Conservation (phyloP, 2,888 invertebrate genomes). For the Teleiodes luculella region DNA sequence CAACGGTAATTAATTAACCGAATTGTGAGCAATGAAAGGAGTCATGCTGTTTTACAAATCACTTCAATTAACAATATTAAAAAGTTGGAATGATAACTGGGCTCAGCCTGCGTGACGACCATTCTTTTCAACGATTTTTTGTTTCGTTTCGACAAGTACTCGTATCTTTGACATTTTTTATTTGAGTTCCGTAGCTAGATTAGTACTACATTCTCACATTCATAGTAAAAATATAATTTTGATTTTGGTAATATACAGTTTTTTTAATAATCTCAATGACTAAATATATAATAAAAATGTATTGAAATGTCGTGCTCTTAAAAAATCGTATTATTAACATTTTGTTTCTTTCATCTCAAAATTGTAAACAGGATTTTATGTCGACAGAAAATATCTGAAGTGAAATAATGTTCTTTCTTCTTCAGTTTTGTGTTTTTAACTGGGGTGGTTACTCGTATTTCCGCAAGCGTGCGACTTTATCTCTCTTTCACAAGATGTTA, state of each 20-base stretch:
- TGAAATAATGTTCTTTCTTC: no score
- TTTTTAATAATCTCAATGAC: no score
- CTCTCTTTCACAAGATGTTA: conserved; percentile 30
- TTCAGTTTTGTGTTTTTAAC: not conserved
- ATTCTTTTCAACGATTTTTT: conserved; percentile 35
- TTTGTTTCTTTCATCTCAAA: no score
- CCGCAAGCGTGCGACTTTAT: conserved; percentile 72
- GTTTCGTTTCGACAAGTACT: conserved; percentile 14
- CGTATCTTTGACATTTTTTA: not conserved
- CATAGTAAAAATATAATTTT: not conserved
- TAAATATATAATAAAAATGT: no score
- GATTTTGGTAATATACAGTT: no score
- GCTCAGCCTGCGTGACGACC: conserved; percentile 55
- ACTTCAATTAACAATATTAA: conserved; percentile 78
- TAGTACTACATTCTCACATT: not conserved
- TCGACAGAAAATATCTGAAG: no score
- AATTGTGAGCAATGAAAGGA: conserved; percentile 78
- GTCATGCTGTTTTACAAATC: conserved; percentile 79
- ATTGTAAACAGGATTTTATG: no score
- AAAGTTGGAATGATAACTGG: conserved; percentile 69
- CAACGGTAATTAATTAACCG: conserved; percentile 76
- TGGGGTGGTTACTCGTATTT: no score
- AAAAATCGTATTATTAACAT: no score
- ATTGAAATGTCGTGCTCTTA: no score
- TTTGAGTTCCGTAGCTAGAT: not conserved